Percentiles rank a stretch among this genome's conserved stretches.
Conservation (phyloP, 2,888 invertebrate species). For the Sycophila texana region DNA sequence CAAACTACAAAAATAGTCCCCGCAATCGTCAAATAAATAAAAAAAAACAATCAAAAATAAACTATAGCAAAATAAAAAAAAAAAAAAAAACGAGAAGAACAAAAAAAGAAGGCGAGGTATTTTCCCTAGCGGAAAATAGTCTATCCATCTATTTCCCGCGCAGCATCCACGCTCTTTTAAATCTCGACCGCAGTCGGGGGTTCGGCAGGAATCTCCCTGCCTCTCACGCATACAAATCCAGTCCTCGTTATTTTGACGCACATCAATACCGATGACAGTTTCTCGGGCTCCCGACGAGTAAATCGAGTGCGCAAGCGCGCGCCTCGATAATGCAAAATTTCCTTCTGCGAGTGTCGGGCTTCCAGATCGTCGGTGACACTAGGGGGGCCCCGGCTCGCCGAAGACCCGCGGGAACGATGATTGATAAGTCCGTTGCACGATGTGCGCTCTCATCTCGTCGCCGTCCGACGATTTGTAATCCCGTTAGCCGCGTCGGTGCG, state of each 20-base stretch:
- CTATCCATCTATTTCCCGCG: background rate
- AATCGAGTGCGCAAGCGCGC: background rate
- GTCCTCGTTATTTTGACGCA: conserved; percentile 20
- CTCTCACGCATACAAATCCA: background rate
- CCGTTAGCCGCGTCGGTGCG: background rate
- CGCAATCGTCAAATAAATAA: too few relatives aligned
- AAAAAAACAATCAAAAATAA: too few relatives aligned
- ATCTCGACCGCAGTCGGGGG: background rate
- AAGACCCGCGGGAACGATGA: conserved; percentile 17
- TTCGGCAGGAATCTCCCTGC: background rate
- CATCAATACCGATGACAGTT: conserved; percentile 3
- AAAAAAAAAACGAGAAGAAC: background rate
- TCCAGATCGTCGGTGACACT: background rate
- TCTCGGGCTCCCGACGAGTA: background rate
- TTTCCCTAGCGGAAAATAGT: background rate
- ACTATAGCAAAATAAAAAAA: too few relatives aligned
- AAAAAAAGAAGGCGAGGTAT: background rate
- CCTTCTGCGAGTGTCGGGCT: background rate
- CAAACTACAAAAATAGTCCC: too few relatives aligned
- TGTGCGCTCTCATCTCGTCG: conserved; percentile 7
- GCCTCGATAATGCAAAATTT: conserved; percentile 4
- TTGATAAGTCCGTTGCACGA: conserved; percentile 27
- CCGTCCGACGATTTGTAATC: conserved; percentile 40
- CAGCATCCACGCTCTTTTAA: background rate
- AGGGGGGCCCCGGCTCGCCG: background rate